These are phyloP conservation scores for Macrobrachium nipponense DNA, from an alignment of 1,140 invertebrate species.

Conservation along the genomic window DNA sequence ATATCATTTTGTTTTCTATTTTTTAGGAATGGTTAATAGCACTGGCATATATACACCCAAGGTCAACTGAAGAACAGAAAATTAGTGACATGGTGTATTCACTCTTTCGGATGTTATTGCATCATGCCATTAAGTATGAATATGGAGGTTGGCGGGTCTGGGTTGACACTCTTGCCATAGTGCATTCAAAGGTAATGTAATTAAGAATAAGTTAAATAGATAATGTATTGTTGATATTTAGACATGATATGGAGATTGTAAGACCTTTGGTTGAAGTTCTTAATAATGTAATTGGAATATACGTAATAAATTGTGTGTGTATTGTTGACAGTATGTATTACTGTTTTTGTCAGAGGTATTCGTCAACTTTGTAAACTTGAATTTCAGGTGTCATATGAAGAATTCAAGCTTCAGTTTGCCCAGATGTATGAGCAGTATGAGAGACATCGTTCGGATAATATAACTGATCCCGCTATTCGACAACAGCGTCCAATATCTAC, in stretches of 20 bases:
- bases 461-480: constrained; percentile 91
- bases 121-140: constrained; percentile 99
- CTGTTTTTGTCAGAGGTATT: neutral
- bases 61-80: constrained; percentile 94
- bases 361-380: neutral
- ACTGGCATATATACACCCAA: constrained; percentile 97
- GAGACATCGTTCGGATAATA: constrained; percentile 90
- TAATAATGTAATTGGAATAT: too few species aligned
- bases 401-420: constrained; percentile 94
- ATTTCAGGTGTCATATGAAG: constrained; percentile 90
- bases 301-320: too few species aligned
- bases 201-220: too few species aligned
- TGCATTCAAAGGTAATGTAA: constrained; percentile 94
- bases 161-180: constrained; percentile 99
- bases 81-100: constrained; percentile 99
- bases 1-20: constrained; percentile 33
- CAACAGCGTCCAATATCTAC: constrained; percentile 94
- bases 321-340: neutral
- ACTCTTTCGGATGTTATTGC: constrained; percentile 95
- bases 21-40: constrained; percentile 96
- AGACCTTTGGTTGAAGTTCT: neutral
- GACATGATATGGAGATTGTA: neutral
- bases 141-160: constrained; percentile 99
- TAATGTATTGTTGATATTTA: neutral
- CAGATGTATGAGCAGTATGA: constrained; percentile 99